Base-by-base conservation (phyloP, 2,797 vertebrate species). In the Microcaecilia unicolor region DNA sequence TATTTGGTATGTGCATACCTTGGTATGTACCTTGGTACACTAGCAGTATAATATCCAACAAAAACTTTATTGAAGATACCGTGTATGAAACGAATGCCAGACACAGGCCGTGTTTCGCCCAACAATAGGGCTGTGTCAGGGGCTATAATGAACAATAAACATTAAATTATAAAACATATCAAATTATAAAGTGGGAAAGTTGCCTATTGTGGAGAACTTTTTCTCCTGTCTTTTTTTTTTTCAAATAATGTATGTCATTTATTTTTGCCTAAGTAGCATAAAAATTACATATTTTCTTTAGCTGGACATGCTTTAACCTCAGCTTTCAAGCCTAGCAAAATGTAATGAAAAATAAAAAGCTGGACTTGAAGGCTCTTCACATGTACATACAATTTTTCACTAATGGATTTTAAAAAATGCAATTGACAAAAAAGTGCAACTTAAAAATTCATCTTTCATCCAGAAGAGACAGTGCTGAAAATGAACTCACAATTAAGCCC, bases 401-500 rank as follows among this genome's bases (percentile, higher is more conserved):
- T 84, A 71, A 76, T 77, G 78, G 83, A n/a, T n/a, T 80, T 77
- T 77, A 71, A 84, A 75, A 77, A 69, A 70, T 67, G 48, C 49
- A 43, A 38, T 45, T 19, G 31, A 46, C 36, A 48, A 71, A 51
- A 58, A 52, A 64, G 64, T 51, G 73, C 46, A 51, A 49, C 69
- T 31, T 13, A 48, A 46, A 84, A 76, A 76, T 72, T 70, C 70
- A 80, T 76, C 60, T 32, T 51, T 56, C 29, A 74, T 17, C 17
- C 32, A 39, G 19, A 41, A 34, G 41, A 48, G 20, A 58, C 55
- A n/a, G n/a, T n/a, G 20, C 25, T 40, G 20, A 41, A 57, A 18
- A 38, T 16, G 9, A 10, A 47, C 25, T 55, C 23, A 33, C 17
- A 32, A 8, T 14, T 18, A 28, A 29, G 41, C 17, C n/a, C n/a